These are phyloP conservation scores for Drosophila siamana DNA, from an alignment of 2,888 invertebrate genomes.

Conservation along the genomic window DNA sequence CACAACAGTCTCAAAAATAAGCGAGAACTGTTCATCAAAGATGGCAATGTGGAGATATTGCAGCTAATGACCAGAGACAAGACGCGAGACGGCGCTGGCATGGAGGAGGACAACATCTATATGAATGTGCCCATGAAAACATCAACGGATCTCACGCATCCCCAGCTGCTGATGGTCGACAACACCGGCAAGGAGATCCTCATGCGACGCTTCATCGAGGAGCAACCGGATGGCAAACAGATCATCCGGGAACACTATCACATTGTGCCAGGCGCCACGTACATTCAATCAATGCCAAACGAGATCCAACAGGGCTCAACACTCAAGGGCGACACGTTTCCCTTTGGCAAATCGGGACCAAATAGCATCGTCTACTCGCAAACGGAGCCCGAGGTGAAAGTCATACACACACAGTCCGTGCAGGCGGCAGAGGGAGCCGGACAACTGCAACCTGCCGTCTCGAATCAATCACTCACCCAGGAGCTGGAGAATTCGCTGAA, in stretches of 20 bases:
- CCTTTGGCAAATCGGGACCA: conserved; percentile 83
- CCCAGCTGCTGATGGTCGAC: conserved; percentile 89
- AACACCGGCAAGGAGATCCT: conserved; percentile 94
- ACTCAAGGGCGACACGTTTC: conserved; percentile 79
- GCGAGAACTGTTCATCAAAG: conserved; percentile 91
- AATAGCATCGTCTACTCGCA: conserved; percentile 86
- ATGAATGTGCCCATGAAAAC: conserved; percentile 87
- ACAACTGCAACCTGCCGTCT: conserved; percentile 85
- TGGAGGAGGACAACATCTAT: conserved; percentile 88
- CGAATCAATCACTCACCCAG: conserved; percentile 87
- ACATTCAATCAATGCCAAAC: conserved; percentile 84
- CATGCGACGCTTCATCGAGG: conserved; percentile 93
- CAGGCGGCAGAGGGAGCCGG: conserved; percentile 58
- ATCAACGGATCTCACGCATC: conserved; percentile 87
- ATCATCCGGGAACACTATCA: conserved; percentile 87
- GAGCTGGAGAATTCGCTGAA: conserved; percentile 90
- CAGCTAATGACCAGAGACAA: conserved; percentile 91
- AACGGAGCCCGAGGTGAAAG: conserved; percentile 86
- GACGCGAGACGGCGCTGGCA: conserved; percentile 78
- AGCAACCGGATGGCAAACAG: conserved; percentile 90
- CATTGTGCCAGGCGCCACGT: conserved; percentile 84
- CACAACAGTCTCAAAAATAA: conserved; percentile 84
- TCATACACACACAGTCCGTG: conserved; percentile 85
- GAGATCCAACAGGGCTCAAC: conserved; percentile 83
- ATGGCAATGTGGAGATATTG: conserved; percentile 94